phyloP scores from a whole-genome alignment of 2,888 invertebrate species.

The Cryptus armator region DNA sequence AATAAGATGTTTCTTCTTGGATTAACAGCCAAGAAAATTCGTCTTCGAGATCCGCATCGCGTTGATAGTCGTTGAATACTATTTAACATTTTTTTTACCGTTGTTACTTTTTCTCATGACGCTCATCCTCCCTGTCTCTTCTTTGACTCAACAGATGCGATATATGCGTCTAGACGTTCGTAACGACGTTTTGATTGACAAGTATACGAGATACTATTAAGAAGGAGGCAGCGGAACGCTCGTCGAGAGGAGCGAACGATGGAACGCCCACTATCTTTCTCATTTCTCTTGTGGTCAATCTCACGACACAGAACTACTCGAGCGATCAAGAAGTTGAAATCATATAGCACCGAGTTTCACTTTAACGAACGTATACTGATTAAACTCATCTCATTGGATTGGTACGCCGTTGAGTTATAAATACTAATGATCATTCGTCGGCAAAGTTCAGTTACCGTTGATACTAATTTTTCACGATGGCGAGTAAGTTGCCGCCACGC shows the following conservation, averaged over 20 bases:
- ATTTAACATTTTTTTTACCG: background rate
- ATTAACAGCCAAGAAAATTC: too few species aligned
- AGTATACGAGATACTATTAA: conserved; percentile 75
- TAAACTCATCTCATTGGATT: background rate
- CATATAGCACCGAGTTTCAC: background rate
- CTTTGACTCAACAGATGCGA: conserved; percentile 63
- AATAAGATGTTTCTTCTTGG: too few species aligned
- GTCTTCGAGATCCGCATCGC: too few species aligned
- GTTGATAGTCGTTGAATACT: too few species aligned
- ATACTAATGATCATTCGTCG: background rate
- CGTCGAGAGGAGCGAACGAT: background rate
- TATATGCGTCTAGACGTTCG: conserved; percentile 77
- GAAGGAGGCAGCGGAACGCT: conserved; percentile 47
- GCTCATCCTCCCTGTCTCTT: conserved; percentile 14
- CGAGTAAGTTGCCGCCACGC: conserved; percentile 1
- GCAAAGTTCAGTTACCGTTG: background rate
- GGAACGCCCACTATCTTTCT: conserved; percentile 71
- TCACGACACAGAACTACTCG: background rate
- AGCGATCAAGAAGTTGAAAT: conserved; percentile 17
- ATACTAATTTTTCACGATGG: background rate
- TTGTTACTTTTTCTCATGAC: conserved; percentile 10
- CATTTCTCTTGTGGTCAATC: conserved; percentile 53
- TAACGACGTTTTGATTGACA: conserved; percentile 79
- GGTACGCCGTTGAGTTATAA: background rate
- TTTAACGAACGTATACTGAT: background rate